These are phyloP conservation scores for Oreochromis mossambicus DNA, from an alignment of 2,797 vertebrate species.

Conservation along the genomic window DNA sequence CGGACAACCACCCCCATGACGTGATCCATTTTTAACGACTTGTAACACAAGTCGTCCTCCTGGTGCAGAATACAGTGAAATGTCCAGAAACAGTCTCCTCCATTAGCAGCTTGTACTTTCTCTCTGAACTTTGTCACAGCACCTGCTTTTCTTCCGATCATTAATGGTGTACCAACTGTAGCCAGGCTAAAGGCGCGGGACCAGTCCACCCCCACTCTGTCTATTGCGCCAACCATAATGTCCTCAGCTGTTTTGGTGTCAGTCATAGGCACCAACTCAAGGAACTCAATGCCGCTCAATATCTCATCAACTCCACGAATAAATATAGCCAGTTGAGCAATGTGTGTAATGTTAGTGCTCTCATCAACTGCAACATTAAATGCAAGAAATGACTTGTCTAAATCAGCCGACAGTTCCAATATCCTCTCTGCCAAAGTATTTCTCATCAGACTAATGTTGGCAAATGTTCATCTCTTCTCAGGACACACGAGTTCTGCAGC, in stretches of 20 bases:
- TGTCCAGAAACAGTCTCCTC: neutral
- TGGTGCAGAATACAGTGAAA: neutral
- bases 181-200: neutral
- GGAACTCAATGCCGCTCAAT: neutral
- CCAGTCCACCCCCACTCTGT: neutral
- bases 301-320: fast-evolving
- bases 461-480: fast-evolving
- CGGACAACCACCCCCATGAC: neutral
- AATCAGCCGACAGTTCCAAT: neutral
- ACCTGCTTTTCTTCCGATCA: neutral
- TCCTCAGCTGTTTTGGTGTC: neutral
- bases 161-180: neutral
- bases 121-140: neutral
- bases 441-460: neutral
- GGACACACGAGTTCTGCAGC: neutral
- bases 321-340: neutral
- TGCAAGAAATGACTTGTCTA: neutral
- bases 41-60: fast-evolving
- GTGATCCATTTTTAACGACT: neutral
- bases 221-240: neutral
- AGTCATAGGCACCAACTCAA: neutral
- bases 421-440: neutral
- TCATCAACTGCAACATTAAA: neutral
- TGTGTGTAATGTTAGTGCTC: neutral
- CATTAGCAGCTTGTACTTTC: neutral